phyloP scores from a whole-genome alignment of 2,888 invertebrate species.

The Malthinus seriepunctatus region DNA sequence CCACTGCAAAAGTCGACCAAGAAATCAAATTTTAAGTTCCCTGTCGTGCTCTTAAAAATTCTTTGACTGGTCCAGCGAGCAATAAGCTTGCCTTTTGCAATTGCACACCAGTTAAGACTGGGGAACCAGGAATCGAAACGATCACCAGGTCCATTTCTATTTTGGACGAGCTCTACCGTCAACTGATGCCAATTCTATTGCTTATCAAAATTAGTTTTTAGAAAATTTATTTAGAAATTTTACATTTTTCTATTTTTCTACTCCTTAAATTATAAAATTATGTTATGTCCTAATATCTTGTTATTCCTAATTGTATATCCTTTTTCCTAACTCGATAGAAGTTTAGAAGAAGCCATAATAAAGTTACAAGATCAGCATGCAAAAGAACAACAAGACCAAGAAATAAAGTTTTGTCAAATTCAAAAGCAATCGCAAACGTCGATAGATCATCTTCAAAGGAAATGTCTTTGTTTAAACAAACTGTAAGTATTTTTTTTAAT shows the following conservation, averaged over 20 bases:
- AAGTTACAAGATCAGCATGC: slow-evolving; percentile 47
- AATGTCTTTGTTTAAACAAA: slow-evolving; percentile 64
- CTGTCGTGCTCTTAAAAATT: no score
- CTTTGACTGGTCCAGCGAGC: no score
- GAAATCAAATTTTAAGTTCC: no score
- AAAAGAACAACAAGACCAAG: slow-evolving; percentile 46
- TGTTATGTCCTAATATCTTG: slow-evolving; percentile 20
- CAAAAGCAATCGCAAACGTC: slow-evolving; percentile 59
- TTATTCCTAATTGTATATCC: slow-evolving; percentile 35
- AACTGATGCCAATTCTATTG: no score
- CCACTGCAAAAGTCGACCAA: no score
- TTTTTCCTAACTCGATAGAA: slow-evolving; percentile 48
- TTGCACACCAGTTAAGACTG: no score
- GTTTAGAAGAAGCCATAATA: slow-evolving; percentile 53
- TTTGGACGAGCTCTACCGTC: no score
- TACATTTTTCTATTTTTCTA: neutral
- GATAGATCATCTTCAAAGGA: slow-evolving; percentile 63
- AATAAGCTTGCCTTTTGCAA: no score
- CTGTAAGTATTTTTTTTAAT: slow-evolving; percentile 57
- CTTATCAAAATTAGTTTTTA: neutral
- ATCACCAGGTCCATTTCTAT: no score
- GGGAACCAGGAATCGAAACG: no score
- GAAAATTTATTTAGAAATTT: neutral
- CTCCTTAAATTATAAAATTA: neutral
- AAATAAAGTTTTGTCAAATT: slow-evolving; percentile 49